Conservation (phyloP, 2,888 invertebrate genomes). For the Acanthosoma haemorrhoidale region DNA sequence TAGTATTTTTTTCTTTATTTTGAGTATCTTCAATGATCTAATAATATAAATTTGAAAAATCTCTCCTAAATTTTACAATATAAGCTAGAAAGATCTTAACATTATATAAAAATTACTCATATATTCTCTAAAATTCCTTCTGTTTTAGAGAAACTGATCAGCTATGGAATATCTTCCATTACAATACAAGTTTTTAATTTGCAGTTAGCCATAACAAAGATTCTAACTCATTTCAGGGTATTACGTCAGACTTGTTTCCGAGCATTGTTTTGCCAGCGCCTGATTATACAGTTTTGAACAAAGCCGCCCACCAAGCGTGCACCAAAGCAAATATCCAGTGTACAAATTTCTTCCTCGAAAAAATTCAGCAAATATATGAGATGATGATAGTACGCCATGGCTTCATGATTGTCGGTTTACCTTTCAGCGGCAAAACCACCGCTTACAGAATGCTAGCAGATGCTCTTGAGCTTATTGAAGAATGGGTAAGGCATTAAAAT, state of each 20-base stretch:
- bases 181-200: too few relatives aligned
- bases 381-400: constrained; percentile 94
- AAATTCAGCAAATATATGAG: constrained; percentile 84
- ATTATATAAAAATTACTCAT: too few relatives aligned
- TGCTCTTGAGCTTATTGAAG: constrained; percentile 69
- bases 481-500: constrained; percentile 51
- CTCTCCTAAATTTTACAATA: too few relatives aligned
- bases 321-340: constrained; percentile 72
- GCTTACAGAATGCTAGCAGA: constrained; percentile 78
- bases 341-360: constrained; percentile 79
- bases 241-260: constrained; percentile 90
- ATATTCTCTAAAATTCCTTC: too few relatives aligned
- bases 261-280: constrained; percentile 71
- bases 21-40: too few relatives aligned
- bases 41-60: too few relatives aligned
- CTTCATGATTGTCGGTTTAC: constrained; percentile 86
- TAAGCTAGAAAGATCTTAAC: too few relatives aligned
- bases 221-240: constrained; percentile 63
- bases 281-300: constrained; percentile 68
- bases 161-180: too few relatives aligned
- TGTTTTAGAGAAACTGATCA: too few relatives aligned
- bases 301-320: constrained; percentile 61
- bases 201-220: too few relatives aligned
- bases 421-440: constrained; percentile 88
- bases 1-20: too few relatives aligned